Evolutionary conservation across 1,140 invertebrate species (phyloP).

Genomic region (Diplogasteroides magnus): DNA sequence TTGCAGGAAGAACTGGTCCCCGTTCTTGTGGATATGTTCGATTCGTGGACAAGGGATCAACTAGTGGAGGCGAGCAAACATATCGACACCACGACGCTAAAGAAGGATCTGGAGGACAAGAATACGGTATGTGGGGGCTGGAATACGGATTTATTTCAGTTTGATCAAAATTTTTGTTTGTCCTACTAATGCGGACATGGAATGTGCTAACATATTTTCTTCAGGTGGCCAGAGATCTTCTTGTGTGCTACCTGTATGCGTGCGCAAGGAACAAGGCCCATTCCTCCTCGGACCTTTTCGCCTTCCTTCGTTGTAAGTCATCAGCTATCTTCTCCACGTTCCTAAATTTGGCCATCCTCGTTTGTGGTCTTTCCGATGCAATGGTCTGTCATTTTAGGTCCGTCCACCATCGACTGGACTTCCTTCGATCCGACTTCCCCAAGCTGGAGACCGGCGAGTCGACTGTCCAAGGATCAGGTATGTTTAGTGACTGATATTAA

Average conservation of each 20-base stretch:
- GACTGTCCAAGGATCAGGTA: neutral
- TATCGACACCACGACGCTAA: neutral
- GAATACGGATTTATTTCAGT: neutral
- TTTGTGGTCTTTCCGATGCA: no score
- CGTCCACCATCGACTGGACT: neutral
- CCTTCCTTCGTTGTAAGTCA: neutral
- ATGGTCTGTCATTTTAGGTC: no score
- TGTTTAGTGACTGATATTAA: neutral
- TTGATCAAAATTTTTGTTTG: no score
- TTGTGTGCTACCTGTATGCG: conserved; percentile 14
- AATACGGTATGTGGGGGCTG: conserved; percentile 4
- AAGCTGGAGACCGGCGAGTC: neutral
- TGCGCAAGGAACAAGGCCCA: conserved; percentile 2
- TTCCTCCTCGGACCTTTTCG: neutral
- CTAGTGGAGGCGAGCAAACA: neutral
- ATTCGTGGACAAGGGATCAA: neutral
- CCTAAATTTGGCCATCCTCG: no score
- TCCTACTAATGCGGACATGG: neutral
- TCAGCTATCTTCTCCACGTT: no score
- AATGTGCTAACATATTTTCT: neutral
- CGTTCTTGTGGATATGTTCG: neutral
- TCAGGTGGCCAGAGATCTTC: conserved; percentile 26
- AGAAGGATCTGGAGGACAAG: conserved; percentile 8
- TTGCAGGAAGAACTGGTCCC: neutral
- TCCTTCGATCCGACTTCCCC: neutral